Evolutionary conservation across 2,888 invertebrate species (phyloP).

Genomic region (Cremastinae sp.): DNA sequence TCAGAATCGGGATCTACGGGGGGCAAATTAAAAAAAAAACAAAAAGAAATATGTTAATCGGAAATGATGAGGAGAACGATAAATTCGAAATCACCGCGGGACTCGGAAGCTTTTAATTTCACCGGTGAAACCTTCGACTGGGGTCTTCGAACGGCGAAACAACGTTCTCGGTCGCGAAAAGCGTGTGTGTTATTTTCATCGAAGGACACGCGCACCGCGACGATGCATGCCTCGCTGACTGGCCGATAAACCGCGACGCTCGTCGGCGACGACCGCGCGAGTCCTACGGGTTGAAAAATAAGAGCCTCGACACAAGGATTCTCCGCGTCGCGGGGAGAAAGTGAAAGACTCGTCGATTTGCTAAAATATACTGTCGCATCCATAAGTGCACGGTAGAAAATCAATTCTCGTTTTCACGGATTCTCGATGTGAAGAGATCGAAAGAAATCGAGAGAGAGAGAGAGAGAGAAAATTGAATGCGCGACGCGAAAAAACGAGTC

Average conservation of each 20-base stretch:
- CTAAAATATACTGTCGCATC: slow-evolving; percentile 20
- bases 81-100: no score
- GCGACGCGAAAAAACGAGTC: not conserved
- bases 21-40: no score
- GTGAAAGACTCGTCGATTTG: slow-evolving; percentile 47
- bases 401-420: slow-evolving; percentile 35
- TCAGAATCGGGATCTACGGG: no score
- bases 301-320: not conserved
- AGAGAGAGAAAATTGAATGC: slow-evolving; percentile 4
- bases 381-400: slow-evolving; percentile 44
- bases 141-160: no score
- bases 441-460: not conserved
- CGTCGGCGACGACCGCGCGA: slow-evolving; percentile 12
- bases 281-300: no score
- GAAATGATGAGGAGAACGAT: not conserved
- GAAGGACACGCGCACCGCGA: not conserved
- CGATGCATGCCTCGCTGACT: not conserved
- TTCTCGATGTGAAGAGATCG: not conserved
- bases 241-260: slow-evolving; percentile 22
- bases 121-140: no score
- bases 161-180: not conserved
- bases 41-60: no score
- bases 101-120: no score
- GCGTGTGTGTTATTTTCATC: not conserved
- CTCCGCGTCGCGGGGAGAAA: slow-evolving; percentile 45